These are phyloP conservation scores for Rhorus exstirpatorius DNA, from an alignment of 2,888 invertebrate species.

Conservation along the genomic window DNA sequence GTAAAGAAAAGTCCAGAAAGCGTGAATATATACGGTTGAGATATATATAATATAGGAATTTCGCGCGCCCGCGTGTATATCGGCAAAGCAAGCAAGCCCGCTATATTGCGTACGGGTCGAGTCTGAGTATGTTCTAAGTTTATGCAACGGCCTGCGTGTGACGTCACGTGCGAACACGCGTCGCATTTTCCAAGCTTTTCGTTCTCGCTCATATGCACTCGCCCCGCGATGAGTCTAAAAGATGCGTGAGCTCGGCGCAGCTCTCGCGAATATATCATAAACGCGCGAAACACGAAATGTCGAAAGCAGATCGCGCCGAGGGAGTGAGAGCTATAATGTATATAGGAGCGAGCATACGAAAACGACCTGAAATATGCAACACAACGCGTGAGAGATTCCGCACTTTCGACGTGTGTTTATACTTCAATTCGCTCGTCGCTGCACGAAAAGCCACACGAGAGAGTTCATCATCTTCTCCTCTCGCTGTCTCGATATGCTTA, in stretches of 20 bases:
- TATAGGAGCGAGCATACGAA: slow-evolving; percentile 27
- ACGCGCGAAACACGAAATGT: too few species aligned
- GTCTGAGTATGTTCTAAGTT: slow-evolving; percentile 65
- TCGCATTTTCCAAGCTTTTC: slow-evolving; percentile 59
- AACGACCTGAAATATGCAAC: slow-evolving; percentile 58
- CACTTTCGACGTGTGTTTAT: slow-evolving; percentile 61
- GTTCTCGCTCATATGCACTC: slow-evolving; percentile 28
- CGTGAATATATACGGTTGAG: too few species aligned
- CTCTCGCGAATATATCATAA: slow-evolving; percentile 40
- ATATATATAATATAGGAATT: too few species aligned
- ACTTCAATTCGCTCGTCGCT: slow-evolving; percentile 38
- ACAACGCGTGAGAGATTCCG: slow-evolving; percentile 20
- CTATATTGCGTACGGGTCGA: slow-evolving; percentile 40
- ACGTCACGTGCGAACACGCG: slow-evolving; percentile 62
- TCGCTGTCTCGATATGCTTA: not conserved
- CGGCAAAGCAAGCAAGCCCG: not conserved
- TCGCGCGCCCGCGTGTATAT: slow-evolving; percentile 7
- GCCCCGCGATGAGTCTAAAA: slow-evolving; percentile 27
- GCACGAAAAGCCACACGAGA: slow-evolving; percentile 3
- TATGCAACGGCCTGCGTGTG: slow-evolving; percentile 65
- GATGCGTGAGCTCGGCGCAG: slow-evolving; percentile 44
- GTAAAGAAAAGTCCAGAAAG: too few species aligned
- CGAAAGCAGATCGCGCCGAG: too few species aligned
- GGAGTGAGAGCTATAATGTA: too few species aligned
- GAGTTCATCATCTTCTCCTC: slow-evolving; percentile 3